Conservation (phyloP, 2,113 vertebrate genomes). For the Crotalus horridus region DNA sequence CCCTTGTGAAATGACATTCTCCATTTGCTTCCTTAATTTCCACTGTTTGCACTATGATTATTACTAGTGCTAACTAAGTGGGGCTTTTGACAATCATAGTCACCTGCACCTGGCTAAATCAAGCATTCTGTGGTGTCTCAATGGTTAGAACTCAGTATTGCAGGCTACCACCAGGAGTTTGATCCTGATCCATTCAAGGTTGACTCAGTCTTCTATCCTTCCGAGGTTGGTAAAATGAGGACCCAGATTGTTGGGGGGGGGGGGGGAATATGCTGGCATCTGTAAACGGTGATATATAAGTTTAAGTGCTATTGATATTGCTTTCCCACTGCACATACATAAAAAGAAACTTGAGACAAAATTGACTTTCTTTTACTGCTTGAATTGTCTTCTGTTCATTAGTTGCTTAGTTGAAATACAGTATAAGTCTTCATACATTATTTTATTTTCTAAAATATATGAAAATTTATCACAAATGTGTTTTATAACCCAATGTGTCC, state of each 20-base stretch:
- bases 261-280: not conserved
- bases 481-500: conserved; percentile 21
- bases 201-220: not conserved
- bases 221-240: not conserved
- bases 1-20: conserved; percentile 44
- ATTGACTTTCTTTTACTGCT: conserved; percentile 41
- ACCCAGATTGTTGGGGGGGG: not conserved
- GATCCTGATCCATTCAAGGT: not conserved
- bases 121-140: not conserved
- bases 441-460: not conserved
- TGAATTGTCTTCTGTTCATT: conserved; percentile 31
- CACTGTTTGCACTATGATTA: conserved; percentile 24
- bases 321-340: conserved; percentile 47
- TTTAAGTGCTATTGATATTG: not conserved
- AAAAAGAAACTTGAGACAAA: conserved; percentile 45
- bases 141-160: not conserved
- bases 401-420: conserved; percentile 15
- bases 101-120: conserved; percentile 42
- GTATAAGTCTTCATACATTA: conserved; percentile 33
- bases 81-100: conserved; percentile 54
- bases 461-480: conserved; percentile 27
- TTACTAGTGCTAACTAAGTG: conserved; percentile 48
- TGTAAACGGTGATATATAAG: not conserved
- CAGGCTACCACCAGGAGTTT: not conserved
- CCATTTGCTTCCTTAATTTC: conserved; percentile 16